A percentile compares a stretch with the other conserved stretches of the same genome.
Conservation (phyloP, 2,113 vertebrate genomes). For the Noctilio leporinus region DNA sequence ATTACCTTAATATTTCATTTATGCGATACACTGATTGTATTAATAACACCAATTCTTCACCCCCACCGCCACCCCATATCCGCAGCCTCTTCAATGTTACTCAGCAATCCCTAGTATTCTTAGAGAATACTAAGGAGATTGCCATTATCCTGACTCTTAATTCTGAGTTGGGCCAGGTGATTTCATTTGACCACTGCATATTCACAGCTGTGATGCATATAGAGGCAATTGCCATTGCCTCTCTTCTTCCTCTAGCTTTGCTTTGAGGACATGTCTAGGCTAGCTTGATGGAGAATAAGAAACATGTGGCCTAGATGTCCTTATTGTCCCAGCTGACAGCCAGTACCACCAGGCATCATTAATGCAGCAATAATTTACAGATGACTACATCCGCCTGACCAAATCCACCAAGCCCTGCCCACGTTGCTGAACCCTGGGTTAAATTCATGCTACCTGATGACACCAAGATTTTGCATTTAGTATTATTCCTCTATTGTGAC, state of each 20-base stretch:
- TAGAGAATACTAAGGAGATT: not conserved
- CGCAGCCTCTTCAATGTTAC: not conserved
- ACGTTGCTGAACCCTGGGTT: not conserved
- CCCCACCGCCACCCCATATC: fast-evolving
- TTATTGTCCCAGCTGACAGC: not conserved
- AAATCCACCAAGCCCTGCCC: not conserved
- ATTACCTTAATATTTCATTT: not conserved
- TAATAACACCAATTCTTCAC: not conserved
- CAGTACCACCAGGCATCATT: not conserved
- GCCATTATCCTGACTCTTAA: not conserved
- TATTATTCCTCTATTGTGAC: not conserved
- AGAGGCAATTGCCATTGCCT: not conserved
- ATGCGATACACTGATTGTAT: not conserved
- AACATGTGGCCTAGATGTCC: not conserved
- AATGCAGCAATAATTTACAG: not conserved
- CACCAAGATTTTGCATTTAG: not conserved
- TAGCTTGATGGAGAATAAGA: not conserved
- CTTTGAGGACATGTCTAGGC: not conserved
- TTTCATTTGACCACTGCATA: not conserved
- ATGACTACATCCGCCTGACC: not conserved
- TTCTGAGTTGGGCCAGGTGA: not conserved
- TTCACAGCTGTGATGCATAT: not conserved
- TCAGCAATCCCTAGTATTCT: not conserved
- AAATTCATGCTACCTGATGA: not conserved
- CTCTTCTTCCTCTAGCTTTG: not conserved